phyloP scores from a whole-genome alignment of 1,140 invertebrate species.

The Eurosta solidaginis region DNA sequence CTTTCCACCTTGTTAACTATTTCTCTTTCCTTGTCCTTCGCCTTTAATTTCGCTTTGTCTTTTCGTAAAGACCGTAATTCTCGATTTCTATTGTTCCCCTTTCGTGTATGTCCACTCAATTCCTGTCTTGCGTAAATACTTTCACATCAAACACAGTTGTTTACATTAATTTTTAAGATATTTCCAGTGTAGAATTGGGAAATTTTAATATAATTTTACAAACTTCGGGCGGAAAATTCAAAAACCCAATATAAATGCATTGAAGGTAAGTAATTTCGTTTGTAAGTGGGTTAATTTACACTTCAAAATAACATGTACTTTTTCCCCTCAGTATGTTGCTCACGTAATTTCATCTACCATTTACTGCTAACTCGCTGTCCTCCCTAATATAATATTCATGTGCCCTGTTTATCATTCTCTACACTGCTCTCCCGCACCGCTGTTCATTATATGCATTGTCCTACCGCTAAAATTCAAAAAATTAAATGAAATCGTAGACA shows the following conservation, averaged over 20 bases:
- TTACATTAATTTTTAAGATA: too few species aligned
- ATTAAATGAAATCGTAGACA: background rate
- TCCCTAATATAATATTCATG: background rate
- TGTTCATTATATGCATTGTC: background rate
- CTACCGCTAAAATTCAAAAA: background rate
- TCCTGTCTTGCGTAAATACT: too few species aligned
- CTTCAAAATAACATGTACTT: background rate
- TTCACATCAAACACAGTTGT: too few species aligned
- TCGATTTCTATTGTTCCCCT: too few species aligned
- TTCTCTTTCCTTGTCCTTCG: too few species aligned
- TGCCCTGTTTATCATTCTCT: background rate
- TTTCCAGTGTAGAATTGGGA: too few species aligned
- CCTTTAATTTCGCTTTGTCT: too few species aligned
- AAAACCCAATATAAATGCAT: background rate
- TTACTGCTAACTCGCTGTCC: background rate
- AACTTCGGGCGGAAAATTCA: too few species aligned
- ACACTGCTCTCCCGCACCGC: background rate
- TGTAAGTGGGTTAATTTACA: background rate
- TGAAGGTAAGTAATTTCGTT: background rate
- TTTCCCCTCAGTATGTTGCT: background rate
- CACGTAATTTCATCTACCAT: background rate
- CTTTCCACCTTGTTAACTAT: too few species aligned
- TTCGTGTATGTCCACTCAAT: too few species aligned
- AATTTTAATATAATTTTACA: too few species aligned
- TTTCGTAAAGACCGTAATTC: too few species aligned